Evolutionary conservation across 1,140 invertebrate species (phyloP).

Genomic region (Philotrypesis tridentata): DNA sequence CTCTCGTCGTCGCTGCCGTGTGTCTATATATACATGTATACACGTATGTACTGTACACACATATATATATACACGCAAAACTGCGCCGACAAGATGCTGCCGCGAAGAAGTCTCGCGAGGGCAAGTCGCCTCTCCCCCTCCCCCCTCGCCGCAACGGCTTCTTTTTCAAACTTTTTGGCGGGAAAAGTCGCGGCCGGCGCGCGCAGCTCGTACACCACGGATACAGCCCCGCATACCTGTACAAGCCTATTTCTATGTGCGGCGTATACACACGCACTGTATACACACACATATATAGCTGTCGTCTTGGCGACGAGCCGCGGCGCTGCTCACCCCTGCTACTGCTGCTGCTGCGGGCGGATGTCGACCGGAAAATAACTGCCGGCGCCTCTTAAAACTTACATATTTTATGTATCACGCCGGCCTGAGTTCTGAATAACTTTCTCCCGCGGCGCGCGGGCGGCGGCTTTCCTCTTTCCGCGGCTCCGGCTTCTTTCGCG

Average conservation of each 20-base stretch:
- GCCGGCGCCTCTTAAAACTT: slow-evolving; percentile 24
- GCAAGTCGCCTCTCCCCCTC: not conserved
- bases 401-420: slow-evolving; percentile 42
- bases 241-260: too few species aligned
- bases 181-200: slow-evolving; percentile 42
- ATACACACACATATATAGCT: not conserved
- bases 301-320: not conserved
- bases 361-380: slow-evolving; percentile 40
- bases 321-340: too few species aligned
- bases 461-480: not conserved
- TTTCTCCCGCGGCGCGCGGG: slow-evolving; percentile 18
- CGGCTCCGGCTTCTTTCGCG: not conserved
- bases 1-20: too few species aligned
- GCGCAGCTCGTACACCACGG: not conserved
- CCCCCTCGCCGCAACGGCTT: not conserved
- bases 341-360: too few species aligned
- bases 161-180: slow-evolving; percentile 29
- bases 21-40: too few species aligned
- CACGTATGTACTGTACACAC: too few species aligned
- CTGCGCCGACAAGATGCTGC: not conserved
- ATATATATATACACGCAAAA: not conserved
- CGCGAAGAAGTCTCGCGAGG: not conserved
- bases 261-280: too few species aligned
- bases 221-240: too few species aligned
- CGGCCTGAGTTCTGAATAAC: slow-evolving; percentile 23